Evolutionary conservation across 2,888 invertebrate genomes (phyloP), one percentile per base, ranked within the genome.

Genomic region (Epiblema foenella): DNA sequence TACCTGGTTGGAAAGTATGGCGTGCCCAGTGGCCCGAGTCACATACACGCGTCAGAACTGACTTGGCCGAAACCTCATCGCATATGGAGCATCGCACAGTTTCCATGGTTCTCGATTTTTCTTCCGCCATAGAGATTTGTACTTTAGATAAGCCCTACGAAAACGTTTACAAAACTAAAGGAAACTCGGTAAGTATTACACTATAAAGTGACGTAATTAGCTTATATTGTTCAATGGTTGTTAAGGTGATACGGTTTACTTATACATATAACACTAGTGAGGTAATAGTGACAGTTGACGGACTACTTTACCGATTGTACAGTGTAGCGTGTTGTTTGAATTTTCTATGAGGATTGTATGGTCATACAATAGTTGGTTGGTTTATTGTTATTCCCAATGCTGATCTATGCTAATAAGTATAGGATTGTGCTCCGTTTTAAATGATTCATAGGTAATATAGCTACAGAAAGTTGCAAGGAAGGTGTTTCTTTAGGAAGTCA

Each of bases 11-110:
- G 60, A 76, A 78, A 58, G 74, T 72, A n/a, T 71, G 56, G 60
- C 78, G 77, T 24, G 76, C 64, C 24, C 73, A 68, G 56, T 77
- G 78, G 4, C 75, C 76, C 10, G 77, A 76, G 20, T 75, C 74
- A 51, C 77, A 77, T 24, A 78, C 63, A 29, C 74, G 74, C 46
- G 7, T 46, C 0, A 75, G 42, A 9, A 72, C 56, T 10, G 69
- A 56, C n/a, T 69, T 73, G 17, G 72, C 46, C 18, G 75, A 73
- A 4, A 64, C 56, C 37, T 69, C 73, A 10, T 75, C 71, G 59
- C 77, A 78, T 46, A 76, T 57, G 17, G 74, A 72, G 54, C 78
- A 78, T 24, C 72, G 68, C 33, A 73, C 24, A 4, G 65, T 20
- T 46, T 51, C 51, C 39, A 51, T 37, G 58, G 60, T 54, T 37